Evolutionary conservation across 2,797 vertebrate species (phyloP), one percentile per base, ranked within the genome.

Genomic region (Acrossocheilus wenchowensis): DNA sequence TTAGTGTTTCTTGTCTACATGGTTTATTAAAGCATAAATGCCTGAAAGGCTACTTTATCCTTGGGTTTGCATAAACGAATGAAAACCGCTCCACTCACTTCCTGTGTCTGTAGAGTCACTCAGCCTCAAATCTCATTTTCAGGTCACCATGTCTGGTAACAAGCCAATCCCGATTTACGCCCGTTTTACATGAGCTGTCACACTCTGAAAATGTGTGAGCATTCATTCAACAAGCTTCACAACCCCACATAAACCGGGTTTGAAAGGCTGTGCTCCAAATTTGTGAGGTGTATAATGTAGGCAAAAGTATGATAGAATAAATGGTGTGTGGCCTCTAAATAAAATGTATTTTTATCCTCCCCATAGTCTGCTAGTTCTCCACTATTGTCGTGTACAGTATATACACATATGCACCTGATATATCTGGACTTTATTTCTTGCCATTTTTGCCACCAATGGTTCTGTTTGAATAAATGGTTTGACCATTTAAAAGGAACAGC

Each of bases 101-200:
- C 11, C 62, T 86, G 69, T 69, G 19, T n/a, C 85, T 66, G 11
- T 41, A 19, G 14, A 60, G 41, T 60, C 68, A 62, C 19, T 81
- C 69, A 64, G 68, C 26, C 66, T 48, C 23, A 77, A 57, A 68
- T 75, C 21, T 57, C 5, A 84, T 64, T 87, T 43, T 62, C 50
- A 86, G 75, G 80, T 43, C 68, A 57, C 66, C 6, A 23, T 62
- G 6, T 62, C 84, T 68, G 26, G 26, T 88, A 84, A 82, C 79
- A 48, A 50, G 71, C 50, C 48, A 72, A 19, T 72, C 10, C 66
- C 54, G 48, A 45, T 45, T 62, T 54, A 43, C 77, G 87, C 54
- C 26, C 75, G 78, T 86, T 87, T 80, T 50, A 77, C 81, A 87
- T 72, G 64, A 89, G 69, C 78, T 84, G 80, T 88, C 91, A 88